Conservation (phyloP, 2,797 vertebrate species). For the Alectoris magna region DNA sequence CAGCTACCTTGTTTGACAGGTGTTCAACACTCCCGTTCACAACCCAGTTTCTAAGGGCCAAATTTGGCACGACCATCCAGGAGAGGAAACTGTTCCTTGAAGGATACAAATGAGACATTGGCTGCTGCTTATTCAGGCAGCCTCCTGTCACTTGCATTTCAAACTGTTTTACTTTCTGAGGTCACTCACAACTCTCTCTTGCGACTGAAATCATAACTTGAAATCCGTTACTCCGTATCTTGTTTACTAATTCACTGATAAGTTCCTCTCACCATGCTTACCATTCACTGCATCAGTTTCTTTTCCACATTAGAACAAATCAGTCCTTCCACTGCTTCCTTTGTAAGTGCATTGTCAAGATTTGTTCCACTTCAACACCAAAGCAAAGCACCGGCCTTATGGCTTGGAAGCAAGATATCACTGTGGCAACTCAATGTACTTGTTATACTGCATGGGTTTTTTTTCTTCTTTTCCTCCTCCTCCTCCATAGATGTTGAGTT, state of each 20-base stretch:
- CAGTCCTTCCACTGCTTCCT: background rate
- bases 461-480: background rate
- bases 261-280: background rate
- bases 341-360: background rate
- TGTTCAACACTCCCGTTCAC: background rate
- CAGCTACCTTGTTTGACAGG: background rate
- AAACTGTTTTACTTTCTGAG: background rate
- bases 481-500: background rate
- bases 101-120: background rate
- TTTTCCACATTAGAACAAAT: background rate
- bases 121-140: background rate
- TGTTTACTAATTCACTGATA: background rate
- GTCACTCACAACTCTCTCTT: background rate
- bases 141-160: background rate
- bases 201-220: background rate
- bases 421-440: background rate
- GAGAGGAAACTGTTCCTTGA: background rate
- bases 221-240: constrained; percentile 3
- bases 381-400: background rate
- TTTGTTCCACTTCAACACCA: background rate
- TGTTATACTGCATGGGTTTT: background rate
- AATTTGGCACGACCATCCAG: background rate
- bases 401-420: background rate
- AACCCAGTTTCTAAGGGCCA: background rate
- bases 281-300: background rate